phyloP scores from a whole-genome alignment of 2,888 invertebrate species.

The Oasisia sp. region DNA sequence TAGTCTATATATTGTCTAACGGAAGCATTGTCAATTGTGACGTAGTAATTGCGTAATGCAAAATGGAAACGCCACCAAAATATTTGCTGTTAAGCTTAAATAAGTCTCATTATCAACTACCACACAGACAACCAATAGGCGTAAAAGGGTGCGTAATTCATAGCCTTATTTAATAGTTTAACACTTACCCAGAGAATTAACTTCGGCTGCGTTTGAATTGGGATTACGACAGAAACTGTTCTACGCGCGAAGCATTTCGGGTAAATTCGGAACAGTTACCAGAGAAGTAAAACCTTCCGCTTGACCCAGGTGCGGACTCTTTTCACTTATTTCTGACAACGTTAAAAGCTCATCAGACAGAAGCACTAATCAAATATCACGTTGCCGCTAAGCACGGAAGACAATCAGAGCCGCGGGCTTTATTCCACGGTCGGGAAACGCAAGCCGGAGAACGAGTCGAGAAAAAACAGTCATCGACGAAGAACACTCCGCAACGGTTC shows the following conservation, averaged over 20 bases:
- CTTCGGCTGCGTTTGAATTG: neutral
- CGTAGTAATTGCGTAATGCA: neutral
- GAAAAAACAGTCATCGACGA: neutral
- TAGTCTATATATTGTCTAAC: too few species aligned
- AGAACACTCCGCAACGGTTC: neutral
- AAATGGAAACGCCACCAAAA: neutral
- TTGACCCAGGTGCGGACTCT: neutral
- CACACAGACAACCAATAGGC: neutral
- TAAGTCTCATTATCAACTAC: neutral
- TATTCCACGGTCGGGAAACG: neutral
- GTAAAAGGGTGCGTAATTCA: neutral
- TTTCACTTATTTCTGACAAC: neutral
- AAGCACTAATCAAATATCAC: neutral
- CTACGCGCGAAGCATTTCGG: neutral
- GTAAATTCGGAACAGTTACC: neutral
- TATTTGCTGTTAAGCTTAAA: neutral
- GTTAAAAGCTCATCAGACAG: neutral
- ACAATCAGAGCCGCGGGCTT: neutral
- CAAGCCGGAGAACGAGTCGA: neutral
- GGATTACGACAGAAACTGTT: neutral
- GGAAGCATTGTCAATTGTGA: neutral
- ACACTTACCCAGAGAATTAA: neutral
- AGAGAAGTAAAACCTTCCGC: neutral
- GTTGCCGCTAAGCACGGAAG: neutral
- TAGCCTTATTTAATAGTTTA: neutral